A percentile compares a stretch with the other conserved stretches of the same genome.
These are phyloP conservation scores for Carassius carassius DNA, from an alignment of 2,113 vertebrate genomes.

Conservation along the genomic window DNA sequence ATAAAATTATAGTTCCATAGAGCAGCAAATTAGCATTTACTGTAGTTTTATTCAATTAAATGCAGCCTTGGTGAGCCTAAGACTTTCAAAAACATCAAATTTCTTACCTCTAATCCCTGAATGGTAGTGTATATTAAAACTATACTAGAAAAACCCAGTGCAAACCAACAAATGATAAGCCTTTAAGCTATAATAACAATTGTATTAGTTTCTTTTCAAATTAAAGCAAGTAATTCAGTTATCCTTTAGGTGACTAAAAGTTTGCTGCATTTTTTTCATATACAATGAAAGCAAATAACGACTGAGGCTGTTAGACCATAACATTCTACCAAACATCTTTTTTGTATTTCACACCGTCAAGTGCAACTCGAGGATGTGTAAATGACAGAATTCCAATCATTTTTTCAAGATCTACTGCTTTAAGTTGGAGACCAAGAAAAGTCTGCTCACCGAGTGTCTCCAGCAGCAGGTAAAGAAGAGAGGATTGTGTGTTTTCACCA, in stretches of 20 bases:
- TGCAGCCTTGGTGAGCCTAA: no score
- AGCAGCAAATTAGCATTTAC: no score
- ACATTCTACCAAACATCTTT: not conserved
- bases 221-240: not conserved
- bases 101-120: no score
- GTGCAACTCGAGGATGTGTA: not conserved
- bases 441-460: constrained; percentile 83
- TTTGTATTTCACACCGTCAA: no score
- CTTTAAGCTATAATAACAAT: not conserved
- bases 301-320: not conserved
- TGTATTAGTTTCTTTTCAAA: not conserved
- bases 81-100: no score
- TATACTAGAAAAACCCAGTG: not conserved
- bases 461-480: constrained; percentile 87
- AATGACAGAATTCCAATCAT: not conserved
- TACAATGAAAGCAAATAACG: not conserved
- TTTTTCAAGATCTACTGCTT: not conserved
- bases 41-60: no score
- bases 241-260: not conserved
- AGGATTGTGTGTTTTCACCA: constrained; percentile 89
- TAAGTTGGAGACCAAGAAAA: not conserved
- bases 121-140: not conserved
- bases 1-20: no score
- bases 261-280: not conserved
- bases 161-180: not conserved